Base-by-base conservation (phyloP, 2,888 invertebrate species). In the Drosophila monieri region DNA sequence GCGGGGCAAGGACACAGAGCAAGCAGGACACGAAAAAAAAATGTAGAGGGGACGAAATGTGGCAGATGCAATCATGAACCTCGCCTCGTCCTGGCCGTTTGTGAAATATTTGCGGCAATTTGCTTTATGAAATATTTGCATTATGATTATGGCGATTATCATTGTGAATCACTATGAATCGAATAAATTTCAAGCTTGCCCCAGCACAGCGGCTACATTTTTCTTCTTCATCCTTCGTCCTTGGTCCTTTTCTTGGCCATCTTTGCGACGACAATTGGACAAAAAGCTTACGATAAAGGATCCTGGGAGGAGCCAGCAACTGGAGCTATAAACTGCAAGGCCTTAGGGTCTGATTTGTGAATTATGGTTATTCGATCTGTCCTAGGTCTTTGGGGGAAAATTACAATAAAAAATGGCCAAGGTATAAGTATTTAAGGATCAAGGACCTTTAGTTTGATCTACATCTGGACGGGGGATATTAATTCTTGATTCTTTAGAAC, bases 81-180 rank as follows among this genome's bases (percentile, higher is more conserved):
- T 6, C 8, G 6, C n/a, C 27, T 27, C 14, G 30, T 18, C 39
- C 15, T 9, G 39, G 15, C 43, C 51, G 56, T 55, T 35, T 67
- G 68, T 66, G 47, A 69, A 68, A 71, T 71, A 70, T 70, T 70
- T 72, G 69, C 39, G 44, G 72, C 69, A 62, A 70, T 70, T 70
- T 62, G 64, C 65, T 70, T 62, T 47, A 51, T 54, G 55, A 51
- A 72, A 70, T 70, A 70, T 72, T 70, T 70, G 73, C 55, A 64
- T 70, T 70, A 54, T 64, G 64, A 55, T 69, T 69, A 70, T 70
- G 62, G 64, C 60, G 71, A 68, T 68, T 70, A 70, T 69, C 62
- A 62, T 72, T 61, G 71, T 62, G 61, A 51, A 41, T 41, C 53
- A 46, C 21, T 71, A 6, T 44, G 55, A 52, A 56, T 56, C 47